Percentiles rank a stretch among this genome's conserved stretches.
These are phyloP conservation scores for Acrobasis suavella DNA, from an alignment of 2,888 invertebrate genomes.

Conservation along the genomic window DNA sequence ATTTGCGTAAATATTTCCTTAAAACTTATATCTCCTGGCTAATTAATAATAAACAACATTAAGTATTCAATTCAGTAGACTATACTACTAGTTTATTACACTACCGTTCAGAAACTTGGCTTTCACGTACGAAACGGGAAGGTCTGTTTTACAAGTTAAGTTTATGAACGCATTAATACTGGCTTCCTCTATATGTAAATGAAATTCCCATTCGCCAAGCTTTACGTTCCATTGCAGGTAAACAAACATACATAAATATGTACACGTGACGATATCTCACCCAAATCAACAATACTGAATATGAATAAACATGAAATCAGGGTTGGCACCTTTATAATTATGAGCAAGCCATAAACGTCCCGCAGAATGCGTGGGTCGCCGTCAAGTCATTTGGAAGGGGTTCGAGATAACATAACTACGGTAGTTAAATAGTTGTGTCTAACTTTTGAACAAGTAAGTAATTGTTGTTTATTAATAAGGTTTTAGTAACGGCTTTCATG, in stretches of 20 bases:
- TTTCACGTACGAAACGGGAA: conserved; percentile 14
- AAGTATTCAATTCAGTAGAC: neutral
- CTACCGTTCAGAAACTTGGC: conserved; percentile 15
- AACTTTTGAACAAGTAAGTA: neutral
- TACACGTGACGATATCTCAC: conserved; percentile 22
- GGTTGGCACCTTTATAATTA: conserved; percentile 16
- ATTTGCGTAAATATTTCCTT: neutral
- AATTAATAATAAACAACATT: neutral
- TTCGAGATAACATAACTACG: conserved; percentile 2
- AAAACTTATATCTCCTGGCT: neutral
- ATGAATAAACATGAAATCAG: conserved; percentile 25
- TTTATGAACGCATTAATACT: conserved; percentile 23
- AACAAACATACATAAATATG: conserved; percentile 18
- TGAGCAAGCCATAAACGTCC: conserved; percentile 7
- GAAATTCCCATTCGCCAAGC: conserved; percentile 19
- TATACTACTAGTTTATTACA: conserved; percentile 8
- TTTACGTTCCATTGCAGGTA: conserved; percentile 20
- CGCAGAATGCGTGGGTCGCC: neutral
- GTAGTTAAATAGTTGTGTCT: neutral
- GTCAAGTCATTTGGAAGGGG: conserved; percentile 15
- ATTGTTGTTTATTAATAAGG: neutral
- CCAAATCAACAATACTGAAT: conserved; percentile 23
- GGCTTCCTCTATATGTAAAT: conserved; percentile 25
- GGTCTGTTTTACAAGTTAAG: conserved; percentile 23
- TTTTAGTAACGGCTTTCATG: neutral